Conservation (phyloP, 2,113 vertebrate genomes). For the Gambusia holbrooki region DNA sequence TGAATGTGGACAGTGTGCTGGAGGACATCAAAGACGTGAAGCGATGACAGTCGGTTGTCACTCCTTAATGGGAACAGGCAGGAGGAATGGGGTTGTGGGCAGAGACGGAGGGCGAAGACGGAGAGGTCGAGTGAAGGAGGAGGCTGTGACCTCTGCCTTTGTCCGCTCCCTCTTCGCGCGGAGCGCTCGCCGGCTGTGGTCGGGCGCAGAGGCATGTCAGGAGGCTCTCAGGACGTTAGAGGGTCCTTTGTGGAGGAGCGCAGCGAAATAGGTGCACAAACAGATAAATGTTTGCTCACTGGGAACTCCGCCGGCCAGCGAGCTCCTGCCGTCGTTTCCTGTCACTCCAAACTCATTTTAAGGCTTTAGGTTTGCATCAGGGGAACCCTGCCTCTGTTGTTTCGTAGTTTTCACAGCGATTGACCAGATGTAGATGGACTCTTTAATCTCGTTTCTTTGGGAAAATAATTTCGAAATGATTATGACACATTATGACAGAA, state of each 20-base stretch:
- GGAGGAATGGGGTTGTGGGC: constrained; percentile 50
- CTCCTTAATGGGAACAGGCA: constrained; percentile 46
- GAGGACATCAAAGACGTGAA: constrained; percentile 36
- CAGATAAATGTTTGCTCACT: constrained; percentile 73
- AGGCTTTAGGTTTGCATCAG: neutral
- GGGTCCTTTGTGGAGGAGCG: constrained; percentile 55
- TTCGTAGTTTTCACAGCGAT: neutral
- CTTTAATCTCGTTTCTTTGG: neutral
- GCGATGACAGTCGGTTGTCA: constrained; percentile 40
- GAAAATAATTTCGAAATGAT: neutral
- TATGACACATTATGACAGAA: neutral
- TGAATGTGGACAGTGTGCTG: constrained; percentile 53
- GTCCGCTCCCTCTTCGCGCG: neutral
- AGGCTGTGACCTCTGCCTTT: constrained; percentile 37
- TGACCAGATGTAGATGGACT: neutral
- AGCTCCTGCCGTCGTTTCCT: constrained; percentile 17
- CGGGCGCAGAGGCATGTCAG: constrained; percentile 20
- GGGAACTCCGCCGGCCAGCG: constrained; percentile 55
- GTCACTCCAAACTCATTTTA: constrained; percentile 23
- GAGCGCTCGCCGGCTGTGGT: constrained; percentile 4
- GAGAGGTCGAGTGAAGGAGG: constrained; percentile 30
- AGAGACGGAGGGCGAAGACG: constrained; percentile 13
- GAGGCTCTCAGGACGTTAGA: constrained; percentile 44
- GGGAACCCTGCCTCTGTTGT: neutral
- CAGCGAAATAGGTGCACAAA: constrained; percentile 59